Base-by-base conservation (phyloP, 2,888 invertebrate genomes). In the Cyaniris semiargus region DNA sequence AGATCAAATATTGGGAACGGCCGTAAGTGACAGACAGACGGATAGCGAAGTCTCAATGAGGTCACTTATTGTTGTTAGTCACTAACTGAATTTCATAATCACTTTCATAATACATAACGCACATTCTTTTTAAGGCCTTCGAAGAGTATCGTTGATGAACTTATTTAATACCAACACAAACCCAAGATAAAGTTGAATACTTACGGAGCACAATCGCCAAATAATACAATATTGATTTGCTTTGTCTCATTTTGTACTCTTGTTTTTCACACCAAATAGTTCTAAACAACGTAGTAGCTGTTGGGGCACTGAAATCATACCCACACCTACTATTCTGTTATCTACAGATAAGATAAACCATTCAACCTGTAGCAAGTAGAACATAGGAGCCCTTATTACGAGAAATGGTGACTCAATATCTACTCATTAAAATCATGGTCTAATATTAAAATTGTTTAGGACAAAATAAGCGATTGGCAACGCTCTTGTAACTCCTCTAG, bases 171-270 rank as follows among this genome's bases (percentile, higher is more conserved):
- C 3, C 23, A 23, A 21, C 60, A 60, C 23, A 27, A 5, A 31
- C 27, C 1, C 15, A 27, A 66, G 66, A 66, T 15, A 15, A 60
- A 60, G 23, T 60, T 60, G 1, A 66, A 66, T 31, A 90, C 93
- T 89, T 84, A 95, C 95, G 94, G 79, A 95, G 87, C 82, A 94
- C 85, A 78, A 94, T 88, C 66, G 95, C 91, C n/a, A 95, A 87
- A 83, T 94, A 95, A 84, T 94, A 94, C 85, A 90, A 88, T 48
- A 92, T 80, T 3, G 93, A 87, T 83, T 85, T 92, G 80, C 83
- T 89, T 80, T 88, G 87, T 74, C 87, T 88, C 94, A 94, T 94
- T 87, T 90, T 91, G 70, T 79, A 78, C 79, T 81, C 81, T 81
- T 15, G 18, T 60, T 53, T 72, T 38, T 21, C 72, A 76, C 71